Conservation (phyloP, 2,797 vertebrate genomes). For the Nannoperca obscura region DNA sequence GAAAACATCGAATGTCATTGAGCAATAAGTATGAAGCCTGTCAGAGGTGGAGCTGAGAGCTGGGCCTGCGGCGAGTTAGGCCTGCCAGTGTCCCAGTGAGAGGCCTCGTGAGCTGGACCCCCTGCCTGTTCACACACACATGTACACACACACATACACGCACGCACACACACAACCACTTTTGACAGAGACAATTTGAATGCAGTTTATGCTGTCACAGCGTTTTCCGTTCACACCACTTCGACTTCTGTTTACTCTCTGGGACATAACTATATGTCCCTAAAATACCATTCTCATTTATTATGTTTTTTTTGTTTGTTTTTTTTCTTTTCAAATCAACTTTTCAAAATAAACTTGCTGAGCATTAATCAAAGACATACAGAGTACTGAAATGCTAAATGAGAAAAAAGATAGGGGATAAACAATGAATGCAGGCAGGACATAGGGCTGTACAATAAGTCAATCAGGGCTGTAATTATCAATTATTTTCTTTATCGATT, state of each 20-base stretch:
- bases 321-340: not conserved
- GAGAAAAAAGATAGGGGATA: not conserved
- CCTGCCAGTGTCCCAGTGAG: slow-evolving; percentile 89
- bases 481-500: not conserved
- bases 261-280: not conserved
- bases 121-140: slow-evolving; percentile 77
- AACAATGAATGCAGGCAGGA: not conserved
- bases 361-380: not conserved
- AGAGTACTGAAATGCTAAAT: not conserved
- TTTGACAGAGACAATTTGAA: slow-evolving; percentile 40
- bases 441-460: not conserved
- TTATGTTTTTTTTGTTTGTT: not conserved
- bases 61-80: slow-evolving; percentile 88
- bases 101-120: slow-evolving; percentile 87
- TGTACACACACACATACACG: slow-evolving; percentile 35
- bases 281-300: not conserved
- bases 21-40: slow-evolving; percentile 95
- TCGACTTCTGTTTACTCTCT: not conserved
- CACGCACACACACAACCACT: slow-evolving; percentile 1
- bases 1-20: slow-evolving; percentile 97
- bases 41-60: slow-evolving; percentile 93
- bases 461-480: not conserved
- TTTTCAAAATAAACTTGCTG: not conserved
- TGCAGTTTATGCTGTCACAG: slow-evolving; percentile 43
- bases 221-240: slow-evolving; percentile 35